Percentiles rank a stretch among this genome's conserved stretches.
Evolutionary conservation across 1,140 invertebrate genomes (phyloP).

Genomic region (Calycopis cecrops): DNA sequence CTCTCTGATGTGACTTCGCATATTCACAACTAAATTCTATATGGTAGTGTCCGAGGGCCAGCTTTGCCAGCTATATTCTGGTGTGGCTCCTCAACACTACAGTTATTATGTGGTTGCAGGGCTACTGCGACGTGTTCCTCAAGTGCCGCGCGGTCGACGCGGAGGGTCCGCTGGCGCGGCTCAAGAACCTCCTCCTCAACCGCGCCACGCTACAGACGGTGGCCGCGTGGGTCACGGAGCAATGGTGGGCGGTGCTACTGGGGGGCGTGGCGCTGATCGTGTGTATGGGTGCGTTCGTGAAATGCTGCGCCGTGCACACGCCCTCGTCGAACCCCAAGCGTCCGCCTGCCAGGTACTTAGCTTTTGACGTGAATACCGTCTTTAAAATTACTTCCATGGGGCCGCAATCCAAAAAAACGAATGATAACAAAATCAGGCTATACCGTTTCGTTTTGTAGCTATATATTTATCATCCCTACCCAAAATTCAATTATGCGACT

Average conservation of each 20-base stretch:
- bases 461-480: too few species aligned
- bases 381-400: too few species aligned
- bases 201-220: slow-evolving; percentile 90
- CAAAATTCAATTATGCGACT: too few species aligned
- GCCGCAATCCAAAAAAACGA: too few species aligned
- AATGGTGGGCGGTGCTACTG: slow-evolving; percentile 97
- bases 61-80: too few species aligned
- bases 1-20: too few species aligned
- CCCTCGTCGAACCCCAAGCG: slow-evolving; percentile 98
- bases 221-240: slow-evolving; percentile 92
- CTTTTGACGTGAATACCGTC: not conserved
- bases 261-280: slow-evolving; percentile 94
- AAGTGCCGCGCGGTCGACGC: slow-evolving; percentile 98
- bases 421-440: too few species aligned
- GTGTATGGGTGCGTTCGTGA: slow-evolving; percentile 99
- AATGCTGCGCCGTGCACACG: slow-evolving; percentile 99
- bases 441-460: too few species aligned
- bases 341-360: slow-evolving; percentile 80
- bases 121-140: slow-evolving; percentile 98
- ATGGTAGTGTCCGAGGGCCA: too few species aligned
- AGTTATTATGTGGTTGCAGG: slow-evolving; percentile 74
- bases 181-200: slow-evolving; percentile 98
- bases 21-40: too few species aligned
- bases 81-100: too few species aligned
- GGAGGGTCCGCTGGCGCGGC: slow-evolving; percentile 95